Base-by-base conservation (phyloP, 1,140 invertebrate genomes). In the Bombyx mandarina region DNA sequence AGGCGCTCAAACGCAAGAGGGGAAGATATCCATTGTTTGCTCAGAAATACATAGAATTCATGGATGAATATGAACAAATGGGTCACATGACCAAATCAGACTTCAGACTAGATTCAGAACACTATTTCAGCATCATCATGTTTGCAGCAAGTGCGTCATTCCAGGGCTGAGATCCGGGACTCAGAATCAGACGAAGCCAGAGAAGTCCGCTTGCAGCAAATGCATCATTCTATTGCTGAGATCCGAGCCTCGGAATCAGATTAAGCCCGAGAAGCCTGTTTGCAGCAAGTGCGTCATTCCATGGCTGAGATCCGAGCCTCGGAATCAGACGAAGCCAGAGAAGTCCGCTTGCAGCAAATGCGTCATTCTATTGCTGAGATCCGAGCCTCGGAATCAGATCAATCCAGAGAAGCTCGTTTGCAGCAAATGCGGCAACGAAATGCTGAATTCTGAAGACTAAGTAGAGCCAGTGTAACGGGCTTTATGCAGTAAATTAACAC, bases 371-470 rank as follows among this genome's bases (percentile, higher is more conserved):
- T 60, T 48, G 51, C 44, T 47, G 53, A 58, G 12, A 18, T 18
- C 12, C 12, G 12, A 18, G 47, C 47, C 47, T 8, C 6, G 18
- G 10, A 48, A 12, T 48, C 47, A 48, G 47, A 48, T 6, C 7
- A 48, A 48, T 2, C 6, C 47, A 48, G 47, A 48, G 47, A 9
- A 43, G 8, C 26, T 46, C 57, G 61, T 42, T 56, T 56, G 52
- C 54, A 59, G 54, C 56, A 67, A 52, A 54, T 64, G 58, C 61
- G 43, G 44, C 54, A 56, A 67, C 58, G 58, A 56, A 52, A 62
- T 48, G 51, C 44, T 47, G 53, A 58, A 8, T 53, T 45, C 8
- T 53, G 57, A 45, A 58, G 57, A 58, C 46, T 58, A 58, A 58
- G 44, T 58, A 58, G 45, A 58, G 43, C 57, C 50, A 58, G 57